These are phyloP conservation scores for Spialia ferax DNA, from an alignment of 2,888 invertebrate species.

Conservation along the genomic window DNA sequence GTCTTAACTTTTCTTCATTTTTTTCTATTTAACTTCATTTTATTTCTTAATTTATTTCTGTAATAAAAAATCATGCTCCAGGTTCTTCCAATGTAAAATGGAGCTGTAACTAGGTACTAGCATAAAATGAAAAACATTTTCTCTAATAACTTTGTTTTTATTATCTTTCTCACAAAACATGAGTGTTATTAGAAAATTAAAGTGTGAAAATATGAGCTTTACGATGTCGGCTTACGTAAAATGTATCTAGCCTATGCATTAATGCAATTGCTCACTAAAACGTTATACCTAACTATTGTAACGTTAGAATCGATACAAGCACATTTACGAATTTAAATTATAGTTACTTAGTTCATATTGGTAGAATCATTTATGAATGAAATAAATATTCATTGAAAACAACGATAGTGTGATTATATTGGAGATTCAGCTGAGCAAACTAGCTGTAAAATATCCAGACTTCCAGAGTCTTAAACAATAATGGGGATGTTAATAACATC, in stretches of 20 bases:
- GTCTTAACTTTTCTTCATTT: no score
- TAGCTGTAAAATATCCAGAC: neutral
- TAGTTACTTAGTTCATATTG: conserved; percentile 53
- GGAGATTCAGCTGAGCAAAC: conserved; percentile 45
- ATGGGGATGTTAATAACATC: no score
- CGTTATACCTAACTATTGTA: conserved; percentile 26
- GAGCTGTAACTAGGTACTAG: no score
- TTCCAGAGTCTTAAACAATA: no score
- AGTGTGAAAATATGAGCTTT: conserved; percentile 43
- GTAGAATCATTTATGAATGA: conserved; percentile 52
- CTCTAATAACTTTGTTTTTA: neutral
- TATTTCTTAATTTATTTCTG: no score
- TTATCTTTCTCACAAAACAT: neutral
- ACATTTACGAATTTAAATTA: conserved; percentile 72
- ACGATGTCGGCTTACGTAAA: conserved; percentile 38
- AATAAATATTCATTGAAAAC: conserved; percentile 49
- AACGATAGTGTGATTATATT: conserved; percentile 60
- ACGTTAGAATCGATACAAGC: conserved; percentile 49
- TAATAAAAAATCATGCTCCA: no score
- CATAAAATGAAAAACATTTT: no score
- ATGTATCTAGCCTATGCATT: conserved; percentile 40
- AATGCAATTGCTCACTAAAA: conserved; percentile 47
- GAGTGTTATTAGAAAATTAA: conserved; percentile 16
- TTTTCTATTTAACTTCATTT: no score
- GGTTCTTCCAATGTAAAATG: no score